Evolutionary conservation across 2,113 vertebrate genomes (phyloP).

Genomic region (Otus sunia): DNA sequence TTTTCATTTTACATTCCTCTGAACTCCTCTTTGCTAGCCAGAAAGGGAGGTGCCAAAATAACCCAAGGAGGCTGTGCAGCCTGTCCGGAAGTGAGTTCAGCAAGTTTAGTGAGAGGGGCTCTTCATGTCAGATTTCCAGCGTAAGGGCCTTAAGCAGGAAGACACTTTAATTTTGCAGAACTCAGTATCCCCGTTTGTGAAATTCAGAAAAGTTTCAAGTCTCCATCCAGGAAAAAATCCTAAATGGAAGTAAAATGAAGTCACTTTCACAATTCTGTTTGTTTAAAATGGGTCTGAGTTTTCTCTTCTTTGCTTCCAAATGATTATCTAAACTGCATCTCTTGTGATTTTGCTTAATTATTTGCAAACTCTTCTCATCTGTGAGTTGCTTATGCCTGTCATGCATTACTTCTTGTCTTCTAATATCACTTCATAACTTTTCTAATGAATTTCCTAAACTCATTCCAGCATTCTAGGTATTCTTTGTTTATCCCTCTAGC

Average conservation of each 20-base stretch:
- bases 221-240: not conserved
- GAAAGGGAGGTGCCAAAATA: slow-evolving; percentile 25
- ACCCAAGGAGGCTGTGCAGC: not conserved
- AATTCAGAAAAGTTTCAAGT: not conserved
- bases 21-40: not conserved
- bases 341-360: not conserved
- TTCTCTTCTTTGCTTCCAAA: not conserved
- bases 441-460: not conserved
- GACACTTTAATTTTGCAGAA: not conserved
- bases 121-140: not conserved
- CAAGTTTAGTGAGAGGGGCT: not conserved
- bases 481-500: slow-evolving; percentile 56
- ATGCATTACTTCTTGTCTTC: not conserved
- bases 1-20: slow-evolving; percentile 18
- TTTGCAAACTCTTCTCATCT: not conserved
- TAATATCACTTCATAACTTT: not conserved
- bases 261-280: not conserved
- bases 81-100: not conserved
- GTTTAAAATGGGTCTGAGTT: not conserved
- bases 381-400: not conserved
- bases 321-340: not conserved
- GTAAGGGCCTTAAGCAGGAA: not conserved
- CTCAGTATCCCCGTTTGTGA: not conserved
- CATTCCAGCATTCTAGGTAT: slow-evolving; percentile 16
- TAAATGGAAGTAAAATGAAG: not conserved